Base-by-base conservation (phyloP, 2,797 vertebrate genomes). In the Hybognathus amarus region DNA sequence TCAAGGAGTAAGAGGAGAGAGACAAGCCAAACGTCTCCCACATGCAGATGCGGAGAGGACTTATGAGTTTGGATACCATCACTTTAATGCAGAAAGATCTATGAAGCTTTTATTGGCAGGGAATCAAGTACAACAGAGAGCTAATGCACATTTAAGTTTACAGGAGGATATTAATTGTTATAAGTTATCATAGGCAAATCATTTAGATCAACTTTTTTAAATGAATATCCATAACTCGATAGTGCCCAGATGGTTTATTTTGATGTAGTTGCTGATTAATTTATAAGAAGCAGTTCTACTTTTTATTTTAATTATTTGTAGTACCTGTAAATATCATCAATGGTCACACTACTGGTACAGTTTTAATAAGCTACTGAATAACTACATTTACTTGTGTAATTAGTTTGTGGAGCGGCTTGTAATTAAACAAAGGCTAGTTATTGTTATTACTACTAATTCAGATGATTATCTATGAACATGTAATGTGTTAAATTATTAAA, bases 21-120 rank as follows among this genome's bases (percentile, higher is more conserved):
- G 22, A 66, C 42, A 54, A 54, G 22, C 61, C 80, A 82, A 82
- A 82, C 11, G 2, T 38, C 61, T 56, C 47, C 61, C 71, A 76
- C 61, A 45, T 36, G 18, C 30, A 18, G 42, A 36, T 38, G 11
- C 10, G 11, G 47, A 68, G 42, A 45, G 22, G 47, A 77, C 56
- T 22, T 11, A 64, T 69, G 78, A 20, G 66, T 42, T 54, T 24
- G 63, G 66, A 80, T 38, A 27, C 10, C 18, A 56, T 77, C 13
- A 59, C 17, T 18, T 52, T 24, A 64, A 54, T 36, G 17, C 52
- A 45, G 15, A 61, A 75, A 33, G 33, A 56, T 76, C 24, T 77
- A n/a, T 24, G 24, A 68, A 59, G 18, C 36, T 45, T 77, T 77
- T 68, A 68, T 77, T 77, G 52, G 64, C 50, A 68, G 36, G 36